Evolutionary conservation across 53 echinoderm and acorn worm species (phyloP), one percentile per base, ranked within the genome.

Genomic region (Temnopleurus reevesii): DNA sequence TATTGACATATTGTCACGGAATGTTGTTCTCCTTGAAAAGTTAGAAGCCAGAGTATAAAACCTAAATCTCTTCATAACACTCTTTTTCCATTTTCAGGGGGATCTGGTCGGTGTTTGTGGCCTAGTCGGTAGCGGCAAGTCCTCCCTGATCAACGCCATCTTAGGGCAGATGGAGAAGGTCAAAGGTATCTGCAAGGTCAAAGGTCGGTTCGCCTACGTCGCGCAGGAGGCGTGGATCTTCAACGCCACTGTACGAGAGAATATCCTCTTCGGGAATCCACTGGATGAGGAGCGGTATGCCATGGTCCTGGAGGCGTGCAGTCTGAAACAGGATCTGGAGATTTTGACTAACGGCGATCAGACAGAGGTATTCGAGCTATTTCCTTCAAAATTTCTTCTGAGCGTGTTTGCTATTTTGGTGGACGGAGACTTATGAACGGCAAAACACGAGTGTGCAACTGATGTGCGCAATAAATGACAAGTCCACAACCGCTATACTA

Each of bases 221-320:
- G 93, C 97, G 2, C 97, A 97, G 92, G 93, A 97, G 65, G 93
- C 96, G 0, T 97, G 95, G 95, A 92, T 95, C 77, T 97, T 97
- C 91, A 92, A 97, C 64, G 93, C 97, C 25, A 93, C 95, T 0
- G 81, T 97, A 45, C 61, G 76, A 29, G 97, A 97, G 31, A 95
- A 97, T 81, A 97, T 97, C 85, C 90, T 97, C 30, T 97, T 97
- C 35, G 97, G 95, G 0, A 77, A 59, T 46, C 87, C 90, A 12
- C 89, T 89, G 27, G 95, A 95, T 21, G 91, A 93, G 77, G 90
- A 93, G 19, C 92, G 89, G 54, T 97, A 96, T 34, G 76, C 92
- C 13, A 86, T 66, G 18, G 95, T 95, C 33, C 86, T 95, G 35
- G 86, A 91, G 63, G 93, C 95, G 0, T 95, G 93, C 63, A 89